phyloP scores from a whole-genome alignment of 1,140 invertebrate genomes.

The Aphis gossypii region DNA sequence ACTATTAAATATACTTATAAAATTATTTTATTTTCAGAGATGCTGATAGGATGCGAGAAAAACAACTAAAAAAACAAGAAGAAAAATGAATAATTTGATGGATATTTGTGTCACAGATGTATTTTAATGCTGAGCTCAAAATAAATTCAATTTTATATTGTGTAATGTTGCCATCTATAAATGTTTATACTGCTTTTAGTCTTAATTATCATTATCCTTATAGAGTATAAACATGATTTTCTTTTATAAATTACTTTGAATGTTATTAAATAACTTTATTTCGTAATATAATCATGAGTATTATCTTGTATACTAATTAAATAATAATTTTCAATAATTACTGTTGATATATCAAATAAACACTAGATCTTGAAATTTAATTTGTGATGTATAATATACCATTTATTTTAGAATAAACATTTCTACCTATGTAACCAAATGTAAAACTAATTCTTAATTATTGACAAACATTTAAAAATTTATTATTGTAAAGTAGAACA shows the following conservation, averaged over 20 bases:
- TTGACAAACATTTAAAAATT: not conserved
- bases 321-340: not conserved
- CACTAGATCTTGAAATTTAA: not conserved
- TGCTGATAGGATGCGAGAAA: conserved; percentile 82
- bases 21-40: conserved; percentile 69
- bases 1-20: conserved; percentile 44
- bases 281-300: not conserved
- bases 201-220: not conserved
- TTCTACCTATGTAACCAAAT: not conserved
- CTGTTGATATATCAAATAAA: not conserved
- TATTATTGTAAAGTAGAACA: not conserved
- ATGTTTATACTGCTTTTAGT: not conserved
- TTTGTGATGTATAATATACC: not conserved
- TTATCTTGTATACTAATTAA: not conserved
- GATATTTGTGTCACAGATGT: not conserved
- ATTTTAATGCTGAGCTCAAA: conserved; percentile 15
- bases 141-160: conserved; percentile 21
- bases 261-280: not conserved
- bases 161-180: not conserved
- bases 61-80: conserved; percentile 68
- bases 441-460: not conserved
- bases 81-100: conserved; percentile 21
- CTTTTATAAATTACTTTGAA: not conserved
- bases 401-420: not conserved
- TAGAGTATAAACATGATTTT: not conserved